Evolutionary conservation across 2,113 vertebrate species (phyloP).

Genomic region (Hiodon tergisus): DNA sequence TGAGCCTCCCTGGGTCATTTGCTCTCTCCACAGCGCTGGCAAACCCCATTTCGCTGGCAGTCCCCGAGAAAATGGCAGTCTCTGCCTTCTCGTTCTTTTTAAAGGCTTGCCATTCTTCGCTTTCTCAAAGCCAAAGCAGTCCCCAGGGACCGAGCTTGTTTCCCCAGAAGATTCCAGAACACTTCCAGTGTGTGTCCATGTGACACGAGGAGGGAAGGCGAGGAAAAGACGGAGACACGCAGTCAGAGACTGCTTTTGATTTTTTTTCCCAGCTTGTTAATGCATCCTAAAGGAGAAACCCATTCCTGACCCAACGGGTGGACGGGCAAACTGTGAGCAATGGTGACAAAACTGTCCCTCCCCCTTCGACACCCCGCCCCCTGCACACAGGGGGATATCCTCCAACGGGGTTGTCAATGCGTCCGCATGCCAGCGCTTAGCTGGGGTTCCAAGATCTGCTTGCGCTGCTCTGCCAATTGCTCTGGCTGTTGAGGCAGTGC

Average conservation of each 20-base stretch:
- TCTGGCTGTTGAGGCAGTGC: constrained; percentile 41
- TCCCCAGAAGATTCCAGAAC: constrained; percentile 45
- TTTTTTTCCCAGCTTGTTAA: too few relatives aligned
- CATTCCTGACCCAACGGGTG: too few relatives aligned
- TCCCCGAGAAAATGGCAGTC: constrained; percentile 33
- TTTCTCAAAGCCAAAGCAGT: constrained; percentile 17
- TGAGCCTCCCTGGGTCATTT: constrained; percentile 38
- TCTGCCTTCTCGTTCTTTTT: constrained; percentile 19
- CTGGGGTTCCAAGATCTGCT: constrained; percentile 50
- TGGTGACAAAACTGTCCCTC: not conserved
- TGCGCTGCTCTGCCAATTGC: constrained; percentile 44
- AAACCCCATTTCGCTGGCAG: constrained; percentile 29
- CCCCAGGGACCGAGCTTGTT: constrained; percentile 5
- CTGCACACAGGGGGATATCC: constrained; percentile 24
- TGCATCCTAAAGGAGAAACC: too few relatives aligned
- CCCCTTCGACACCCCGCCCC: constrained; percentile 5
- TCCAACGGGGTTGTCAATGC: constrained; percentile 21
- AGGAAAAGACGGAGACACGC: not conserved
- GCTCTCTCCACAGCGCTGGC: constrained; percentile 28
- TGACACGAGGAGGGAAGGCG: constrained; percentile 32
- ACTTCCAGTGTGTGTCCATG: constrained; percentile 47
- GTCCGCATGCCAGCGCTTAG: constrained; percentile 51
- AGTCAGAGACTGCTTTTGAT: too few relatives aligned
- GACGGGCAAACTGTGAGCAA: not conserved
- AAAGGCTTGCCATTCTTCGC: constrained; percentile 31